Conservation (phyloP, 2,797 vertebrate species). For the Halcyon badia region DNA sequence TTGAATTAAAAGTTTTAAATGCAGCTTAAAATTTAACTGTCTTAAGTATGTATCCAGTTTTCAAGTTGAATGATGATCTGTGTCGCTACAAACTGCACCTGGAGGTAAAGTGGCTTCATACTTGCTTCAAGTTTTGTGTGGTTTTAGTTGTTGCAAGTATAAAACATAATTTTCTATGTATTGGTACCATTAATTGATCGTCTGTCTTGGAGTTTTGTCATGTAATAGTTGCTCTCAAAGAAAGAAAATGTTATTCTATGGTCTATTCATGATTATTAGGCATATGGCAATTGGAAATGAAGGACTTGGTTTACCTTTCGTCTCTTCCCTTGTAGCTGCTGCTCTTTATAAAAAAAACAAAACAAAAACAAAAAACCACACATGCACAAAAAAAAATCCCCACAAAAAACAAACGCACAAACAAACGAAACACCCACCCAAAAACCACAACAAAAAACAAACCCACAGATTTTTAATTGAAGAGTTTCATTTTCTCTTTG, state of each 20-base stretch:
- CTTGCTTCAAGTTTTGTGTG: background rate
- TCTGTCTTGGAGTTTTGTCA: background rate
- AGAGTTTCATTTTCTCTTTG: background rate
- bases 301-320: background rate
- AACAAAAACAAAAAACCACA: too few relatives aligned
- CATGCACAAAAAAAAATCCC: too few relatives aligned
- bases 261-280: background rate
- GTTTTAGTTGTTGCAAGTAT: background rate
- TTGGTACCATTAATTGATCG: background rate
- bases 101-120: background rate
- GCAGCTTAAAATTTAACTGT: background rate
- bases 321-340: background rate
- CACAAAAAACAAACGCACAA: too few relatives aligned
- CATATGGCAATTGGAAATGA: background rate
- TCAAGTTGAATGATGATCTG: background rate
- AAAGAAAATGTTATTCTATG: background rate
- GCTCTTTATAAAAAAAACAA: background rate
- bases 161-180: background rate
- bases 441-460: background rate
- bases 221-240: background rate
- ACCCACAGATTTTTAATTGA: background rate
- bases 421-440: background rate
- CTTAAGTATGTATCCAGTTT: background rate
- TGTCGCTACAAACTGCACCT: background rate
- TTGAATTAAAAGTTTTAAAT: background rate